phyloP scores from a whole-genome alignment of 23 tunicate genomes.

The Diplosoma virens region DNA sequence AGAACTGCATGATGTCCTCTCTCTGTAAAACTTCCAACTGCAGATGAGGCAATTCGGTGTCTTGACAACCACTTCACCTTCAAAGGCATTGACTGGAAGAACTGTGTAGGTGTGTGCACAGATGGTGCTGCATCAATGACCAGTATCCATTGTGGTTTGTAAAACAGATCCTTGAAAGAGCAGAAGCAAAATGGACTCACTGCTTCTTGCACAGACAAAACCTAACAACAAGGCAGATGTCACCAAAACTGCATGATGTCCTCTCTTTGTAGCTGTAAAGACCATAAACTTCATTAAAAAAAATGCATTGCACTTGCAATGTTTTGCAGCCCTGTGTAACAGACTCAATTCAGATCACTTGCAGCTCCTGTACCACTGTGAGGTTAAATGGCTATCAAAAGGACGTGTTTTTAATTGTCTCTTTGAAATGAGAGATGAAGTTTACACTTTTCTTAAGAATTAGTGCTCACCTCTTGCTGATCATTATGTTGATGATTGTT shows the following conservation, averaged over 20 bases:
- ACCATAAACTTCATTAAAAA: conserved; percentile 34
- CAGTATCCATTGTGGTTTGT: conserved; percentile 25
- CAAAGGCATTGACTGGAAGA: conserved; percentile 28
- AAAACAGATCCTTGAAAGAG: conserved; percentile 3
- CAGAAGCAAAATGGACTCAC: conserved; percentile 31
- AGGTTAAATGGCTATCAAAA: conserved; percentile 42
- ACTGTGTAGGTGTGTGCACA: conserved; percentile 39
- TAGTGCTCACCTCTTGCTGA: too few relatives aligned
- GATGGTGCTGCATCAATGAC: conserved; percentile 44
- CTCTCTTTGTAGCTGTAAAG: conserved; percentile 27
- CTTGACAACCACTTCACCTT: conserved; percentile 11
- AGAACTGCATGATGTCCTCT: conserved; percentile 42
- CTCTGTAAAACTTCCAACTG: conserved; percentile 31
- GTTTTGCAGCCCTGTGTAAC: conserved; percentile 32
- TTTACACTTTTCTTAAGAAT: conserved; percentile 23
- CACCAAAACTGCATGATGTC: conserved; percentile 48
- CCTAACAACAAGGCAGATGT: conserved; percentile 3
- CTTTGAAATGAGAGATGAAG: conserved; percentile 39
- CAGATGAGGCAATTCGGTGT: conserved; percentile 25
- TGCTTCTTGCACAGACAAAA: conserved; percentile 26
- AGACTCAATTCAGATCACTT: conserved; percentile 18
- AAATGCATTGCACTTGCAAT: conserved; percentile 28
- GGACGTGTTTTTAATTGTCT: conserved; percentile 30
- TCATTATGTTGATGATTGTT: too few relatives aligned
- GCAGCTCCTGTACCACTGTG: too few relatives aligned